A percentile compares a stretch with the other conserved stretches of the same genome.
These are phyloP conservation scores for Apodemia zela DNA, from an alignment of 2,888 invertebrate species.

Conservation along the genomic window DNA sequence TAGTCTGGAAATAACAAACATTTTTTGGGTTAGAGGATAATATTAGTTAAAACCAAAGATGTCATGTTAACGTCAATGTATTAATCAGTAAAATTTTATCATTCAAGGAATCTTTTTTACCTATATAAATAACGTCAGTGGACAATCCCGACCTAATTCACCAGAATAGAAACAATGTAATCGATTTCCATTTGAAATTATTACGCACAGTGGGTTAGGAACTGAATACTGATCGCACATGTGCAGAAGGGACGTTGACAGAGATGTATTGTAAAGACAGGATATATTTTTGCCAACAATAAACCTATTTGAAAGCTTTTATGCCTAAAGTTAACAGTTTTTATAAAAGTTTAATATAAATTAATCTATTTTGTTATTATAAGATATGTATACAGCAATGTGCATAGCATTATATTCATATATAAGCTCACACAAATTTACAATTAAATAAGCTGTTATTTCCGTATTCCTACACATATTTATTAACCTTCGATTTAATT, in stretches of 20 bases:
- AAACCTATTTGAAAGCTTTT: not conserved
- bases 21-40: not conserved
- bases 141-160: slow-evolving; percentile 48
- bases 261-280: slow-evolving; percentile 34
- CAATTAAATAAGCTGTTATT: not conserved
- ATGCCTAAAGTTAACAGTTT: not conserved
- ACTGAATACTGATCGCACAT: slow-evolving; percentile 55
- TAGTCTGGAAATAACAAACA: slow-evolving; percentile 36
- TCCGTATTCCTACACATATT: slow-evolving; percentile 26
- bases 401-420: not conserved
- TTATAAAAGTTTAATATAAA: not conserved
- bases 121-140: slow-evolving; percentile 22
- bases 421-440: not conserved
- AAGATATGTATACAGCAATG: not conserved
- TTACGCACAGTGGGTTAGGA: slow-evolving; percentile 41
- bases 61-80: not conserved
- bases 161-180: slow-evolving; percentile 55
- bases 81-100: not conserved
- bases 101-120: slow-evolving; percentile 22
- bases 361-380: not conserved
- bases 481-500: slow-evolving; percentile 41
- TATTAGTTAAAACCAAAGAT: not conserved
- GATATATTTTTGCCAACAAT: not conserved
- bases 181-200: slow-evolving; percentile 66
- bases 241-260: slow-evolving; percentile 47